Evolutionary conservation across 35 echinoderm and acorn worm genomes (phyloP).

Genomic region (Heliocidaris tuberculata): DNA sequence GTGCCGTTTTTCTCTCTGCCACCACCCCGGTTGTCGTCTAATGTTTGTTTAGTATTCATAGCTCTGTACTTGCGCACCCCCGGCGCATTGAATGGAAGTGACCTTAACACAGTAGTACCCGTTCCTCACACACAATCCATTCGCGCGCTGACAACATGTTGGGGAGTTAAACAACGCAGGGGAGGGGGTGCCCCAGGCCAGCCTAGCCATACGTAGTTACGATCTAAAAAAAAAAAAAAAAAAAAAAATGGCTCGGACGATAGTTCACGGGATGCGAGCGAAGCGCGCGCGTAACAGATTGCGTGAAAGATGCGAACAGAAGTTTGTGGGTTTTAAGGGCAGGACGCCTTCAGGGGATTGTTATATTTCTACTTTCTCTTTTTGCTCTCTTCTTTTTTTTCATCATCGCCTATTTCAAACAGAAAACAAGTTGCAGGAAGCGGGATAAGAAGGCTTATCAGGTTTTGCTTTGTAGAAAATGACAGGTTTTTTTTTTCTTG

Average conservation of each 20-base stretch:
- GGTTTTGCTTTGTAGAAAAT: background rate
- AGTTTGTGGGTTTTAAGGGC: conserved; percentile 16
- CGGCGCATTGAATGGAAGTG: background rate
- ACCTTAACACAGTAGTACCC: background rate
- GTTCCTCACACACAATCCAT: background rate
- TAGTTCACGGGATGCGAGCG: background rate
- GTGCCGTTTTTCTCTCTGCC: conserved; percentile 8
- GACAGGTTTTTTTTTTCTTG: conserved; percentile 9
- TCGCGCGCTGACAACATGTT: conserved; percentile 14
- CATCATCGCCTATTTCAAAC: background rate
- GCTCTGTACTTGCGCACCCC: background rate
- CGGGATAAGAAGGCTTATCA: conserved; percentile 8
- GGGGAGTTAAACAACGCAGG: conserved; percentile 8
- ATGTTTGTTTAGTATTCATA: conserved; percentile 14
- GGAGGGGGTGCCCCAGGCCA: conserved; percentile 11
- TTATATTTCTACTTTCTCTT: background rate
- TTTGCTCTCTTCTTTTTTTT: background rate
- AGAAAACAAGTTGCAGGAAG: background rate
- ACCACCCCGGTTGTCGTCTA: background rate
- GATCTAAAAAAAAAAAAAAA: background rate
- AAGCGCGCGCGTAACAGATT: conserved; percentile 14
- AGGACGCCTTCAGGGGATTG: background rate
- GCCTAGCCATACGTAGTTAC: background rate
- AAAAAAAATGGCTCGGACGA: background rate
- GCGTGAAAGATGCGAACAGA: conserved; percentile 15